A percentile compares a stretch with the other conserved stretches of the same genome.
Conservation (phyloP, 2,113 vertebrate genomes). For the Chionomys nivalis region DNA sequence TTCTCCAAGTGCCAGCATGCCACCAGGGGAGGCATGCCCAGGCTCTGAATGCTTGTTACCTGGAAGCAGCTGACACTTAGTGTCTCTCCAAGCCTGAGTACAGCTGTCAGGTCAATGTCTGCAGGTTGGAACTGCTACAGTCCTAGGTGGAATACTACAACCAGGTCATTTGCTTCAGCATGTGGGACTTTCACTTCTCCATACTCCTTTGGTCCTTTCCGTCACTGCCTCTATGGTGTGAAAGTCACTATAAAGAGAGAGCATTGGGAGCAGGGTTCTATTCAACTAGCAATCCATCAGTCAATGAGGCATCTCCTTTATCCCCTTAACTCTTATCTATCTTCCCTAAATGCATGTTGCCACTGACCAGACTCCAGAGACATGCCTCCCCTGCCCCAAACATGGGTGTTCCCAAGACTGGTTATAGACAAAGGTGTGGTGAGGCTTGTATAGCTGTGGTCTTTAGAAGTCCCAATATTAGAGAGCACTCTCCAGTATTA, state of each 20-base stretch:
- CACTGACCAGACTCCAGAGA: constrained; percentile 26
- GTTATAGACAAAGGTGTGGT: neutral
- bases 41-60: constrained; percentile 75
- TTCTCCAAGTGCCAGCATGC: neutral
- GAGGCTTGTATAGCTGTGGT: neutral
- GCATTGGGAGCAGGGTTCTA: constrained; percentile 61
- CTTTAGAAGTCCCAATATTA: neutral
- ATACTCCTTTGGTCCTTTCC: constrained; percentile 77
- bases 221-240: constrained; percentile 51
- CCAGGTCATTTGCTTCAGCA: constrained; percentile 75
- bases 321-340: constrained; percentile 57
- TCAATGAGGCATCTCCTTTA: neutral
- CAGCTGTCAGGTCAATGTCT: constrained; percentile 75
- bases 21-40: neutral
- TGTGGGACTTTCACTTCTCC: constrained; percentile 68
- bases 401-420: neutral
- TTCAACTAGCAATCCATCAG: constrained; percentile 74
- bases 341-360: neutral
- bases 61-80: constrained; percentile 72
- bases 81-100: constrained; percentile 66
- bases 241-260: constrained; percentile 77
- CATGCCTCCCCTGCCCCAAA: neutral
- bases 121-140: constrained; percentile 72
- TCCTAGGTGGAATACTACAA: constrained; percentile 78
- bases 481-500: neutral